Evolutionary conservation across 2,797 vertebrate species (phyloP).

Genomic region (Pseudochirops corinnae): DNA sequence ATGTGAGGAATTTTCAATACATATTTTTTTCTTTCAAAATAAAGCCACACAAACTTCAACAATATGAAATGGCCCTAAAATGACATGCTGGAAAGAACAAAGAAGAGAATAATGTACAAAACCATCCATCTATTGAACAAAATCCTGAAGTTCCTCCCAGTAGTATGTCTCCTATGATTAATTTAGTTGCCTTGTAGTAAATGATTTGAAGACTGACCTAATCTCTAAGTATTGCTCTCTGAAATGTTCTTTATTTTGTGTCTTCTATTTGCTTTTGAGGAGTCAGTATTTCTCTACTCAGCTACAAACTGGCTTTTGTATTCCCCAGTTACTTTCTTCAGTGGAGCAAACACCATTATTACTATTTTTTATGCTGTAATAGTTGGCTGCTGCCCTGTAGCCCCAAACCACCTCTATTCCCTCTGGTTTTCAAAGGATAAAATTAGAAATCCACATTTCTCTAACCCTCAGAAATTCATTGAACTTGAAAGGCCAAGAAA

Average conservation of each 20-base stretch:
- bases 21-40: slow-evolving; percentile 39
- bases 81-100: not conserved
- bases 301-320: slow-evolving; percentile 66
- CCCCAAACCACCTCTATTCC: slow-evolving; percentile 77
- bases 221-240: slow-evolving; percentile 68
- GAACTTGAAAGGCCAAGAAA: slow-evolving; percentile 80
- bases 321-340: slow-evolving; percentile 73
- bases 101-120: slow-evolving; percentile 35
- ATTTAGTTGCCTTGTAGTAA: slow-evolving; percentile 67
- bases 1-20: not conserved
- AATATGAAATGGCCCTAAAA: not conserved
- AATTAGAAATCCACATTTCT: slow-evolving; percentile 80
- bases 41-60: not conserved
- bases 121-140: slow-evolving; percentile 13
- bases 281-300: slow-evolving; percentile 75
- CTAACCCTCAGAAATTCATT: slow-evolving; percentile 78
- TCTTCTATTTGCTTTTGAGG: slow-evolving; percentile 71
- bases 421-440: slow-evolving; percentile 72
- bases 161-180: slow-evolving; percentile 60
- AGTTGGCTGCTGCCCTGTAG: slow-evolving; percentile 77
- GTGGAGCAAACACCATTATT: slow-evolving; percentile 71
- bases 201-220: slow-evolving; percentile 73
- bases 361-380: slow-evolving; percentile 72
- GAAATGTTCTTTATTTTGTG: slow-evolving; percentile 67
- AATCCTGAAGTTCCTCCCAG: slow-evolving; percentile 50